Conservation (phyloP, 2,888 invertebrate genomes). For the Trichopoda pennipes region DNA sequence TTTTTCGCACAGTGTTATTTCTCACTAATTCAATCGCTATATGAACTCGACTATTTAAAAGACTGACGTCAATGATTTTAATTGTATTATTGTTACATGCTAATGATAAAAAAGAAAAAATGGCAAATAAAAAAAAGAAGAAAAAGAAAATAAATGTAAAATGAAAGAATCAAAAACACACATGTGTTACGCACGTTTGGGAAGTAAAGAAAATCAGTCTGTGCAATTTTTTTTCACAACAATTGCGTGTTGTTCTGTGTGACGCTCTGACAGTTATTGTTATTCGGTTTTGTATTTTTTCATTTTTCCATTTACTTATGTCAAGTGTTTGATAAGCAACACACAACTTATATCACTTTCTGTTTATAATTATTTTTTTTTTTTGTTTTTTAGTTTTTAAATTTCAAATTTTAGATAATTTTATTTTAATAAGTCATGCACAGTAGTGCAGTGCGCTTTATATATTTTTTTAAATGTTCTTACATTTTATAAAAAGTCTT, state of each 20-base stretch:
- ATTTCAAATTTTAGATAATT: too few species aligned
- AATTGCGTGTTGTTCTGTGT: slow-evolving; percentile 40
- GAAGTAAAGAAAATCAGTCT: slow-evolving; percentile 12
- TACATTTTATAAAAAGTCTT: too few species aligned
- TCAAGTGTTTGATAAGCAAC: too few species aligned
- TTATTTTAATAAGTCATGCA: too few species aligned
- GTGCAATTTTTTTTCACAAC: slow-evolving; percentile 13
- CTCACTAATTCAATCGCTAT: slow-evolving; percentile 40
- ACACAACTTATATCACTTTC: too few species aligned
- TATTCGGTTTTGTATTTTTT: neutral
- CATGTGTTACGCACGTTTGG: slow-evolving; percentile 45
- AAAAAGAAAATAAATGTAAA: slow-evolving; percentile 2
- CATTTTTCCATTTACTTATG: neutral
- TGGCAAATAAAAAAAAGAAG: neutral
- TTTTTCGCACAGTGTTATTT: neutral
- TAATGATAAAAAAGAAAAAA: slow-evolving; percentile 11
- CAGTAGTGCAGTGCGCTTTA: too few species aligned
- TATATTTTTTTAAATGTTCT: too few species aligned
- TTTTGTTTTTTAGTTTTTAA: too few species aligned
- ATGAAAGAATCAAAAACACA: slow-evolving; percentile 6
- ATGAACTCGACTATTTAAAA: slow-evolving; percentile 6
- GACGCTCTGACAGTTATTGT: slow-evolving; percentile 21
- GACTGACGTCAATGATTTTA: slow-evolving; percentile 50
- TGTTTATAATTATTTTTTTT: too few species aligned
- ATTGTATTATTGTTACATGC: slow-evolving; percentile 7